Evolutionary conservation across 2,797 vertebrate species (phyloP).

Genomic region (Sebastes oblongus): DNA sequence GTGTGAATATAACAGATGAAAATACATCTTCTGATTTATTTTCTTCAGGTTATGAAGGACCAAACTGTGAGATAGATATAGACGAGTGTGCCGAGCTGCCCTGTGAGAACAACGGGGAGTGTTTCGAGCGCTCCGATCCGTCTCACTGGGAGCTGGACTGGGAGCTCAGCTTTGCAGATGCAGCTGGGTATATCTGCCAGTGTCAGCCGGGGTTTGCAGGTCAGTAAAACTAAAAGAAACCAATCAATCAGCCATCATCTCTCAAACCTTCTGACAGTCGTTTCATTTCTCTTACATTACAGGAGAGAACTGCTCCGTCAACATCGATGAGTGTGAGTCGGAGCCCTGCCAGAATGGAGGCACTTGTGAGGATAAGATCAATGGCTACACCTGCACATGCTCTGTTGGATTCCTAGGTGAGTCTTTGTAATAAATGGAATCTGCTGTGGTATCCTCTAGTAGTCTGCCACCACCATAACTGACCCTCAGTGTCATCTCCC

Average conservation of each 20-base stretch:
- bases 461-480: background rate
- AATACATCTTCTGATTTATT: background rate
- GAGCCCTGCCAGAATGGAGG: conserved; percentile 88
- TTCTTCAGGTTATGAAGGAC: conserved; percentile 86
- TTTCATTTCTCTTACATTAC: background rate
- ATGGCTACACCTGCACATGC: conserved; percentile 86
- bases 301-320: conserved; percentile 89
- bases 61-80: conserved; percentile 87
- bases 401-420: conserved; percentile 87
- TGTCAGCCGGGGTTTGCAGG: conserved; percentile 91
- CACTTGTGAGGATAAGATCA: conserved; percentile 84
- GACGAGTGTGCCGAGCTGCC: conserved; percentile 87
- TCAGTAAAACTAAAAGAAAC: conserved; percentile 59
- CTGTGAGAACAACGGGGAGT: conserved; percentile 86
- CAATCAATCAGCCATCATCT: background rate
- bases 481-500: background rate
- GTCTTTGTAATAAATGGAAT: background rate
- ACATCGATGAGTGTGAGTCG: conserved; percentile 90
- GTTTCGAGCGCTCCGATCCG: conserved; percentile 86
- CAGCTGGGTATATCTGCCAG: conserved; percentile 88
- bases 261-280: background rate
- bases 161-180: conserved; percentile 83
- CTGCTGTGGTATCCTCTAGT: background rate
- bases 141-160: conserved; percentile 82
- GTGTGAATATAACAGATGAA: background rate